A percentile compares a stretch with the other conserved stretches of the same genome.
Conservation (phyloP, 2,797 vertebrate genomes). For the Limosa lapponica region DNA sequence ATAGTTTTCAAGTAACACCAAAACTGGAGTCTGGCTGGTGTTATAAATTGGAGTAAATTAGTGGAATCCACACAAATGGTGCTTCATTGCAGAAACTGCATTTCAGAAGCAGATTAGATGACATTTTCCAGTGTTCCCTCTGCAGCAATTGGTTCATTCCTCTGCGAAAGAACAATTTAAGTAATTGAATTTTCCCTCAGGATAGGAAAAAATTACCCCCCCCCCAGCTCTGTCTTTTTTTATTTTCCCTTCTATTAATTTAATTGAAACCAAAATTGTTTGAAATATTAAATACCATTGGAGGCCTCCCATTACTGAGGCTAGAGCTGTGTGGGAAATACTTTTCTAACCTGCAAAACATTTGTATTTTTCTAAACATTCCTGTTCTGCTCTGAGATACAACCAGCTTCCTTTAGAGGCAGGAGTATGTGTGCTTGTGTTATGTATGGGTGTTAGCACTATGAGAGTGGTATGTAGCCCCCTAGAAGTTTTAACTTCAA, state of each 20-base stretch:
- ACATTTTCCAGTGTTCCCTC: constrained; percentile 28
- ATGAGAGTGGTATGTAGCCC: neutral
- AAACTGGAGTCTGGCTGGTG: neutral
- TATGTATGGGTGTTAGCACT: neutral
- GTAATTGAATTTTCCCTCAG: constrained; percentile 48
- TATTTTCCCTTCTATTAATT: constrained; percentile 45
- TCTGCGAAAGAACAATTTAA: constrained; percentile 44
- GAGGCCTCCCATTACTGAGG: neutral
- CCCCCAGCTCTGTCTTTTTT: neutral
- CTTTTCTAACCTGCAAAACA: neutral
- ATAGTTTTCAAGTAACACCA: neutral
- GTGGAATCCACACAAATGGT: neutral
- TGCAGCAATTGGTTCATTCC: constrained; percentile 57
- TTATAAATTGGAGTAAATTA: neutral
- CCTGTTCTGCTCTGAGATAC: neutral
- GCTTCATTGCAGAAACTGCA: neutral
- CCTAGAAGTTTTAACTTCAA: neutral
- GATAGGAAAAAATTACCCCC: constrained; percentile 42
- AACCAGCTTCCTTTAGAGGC: neutral
- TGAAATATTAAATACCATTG: constrained; percentile 40
- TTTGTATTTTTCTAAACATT: neutral
- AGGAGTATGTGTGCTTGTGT: neutral
- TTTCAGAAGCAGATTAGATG: constrained; percentile 21
- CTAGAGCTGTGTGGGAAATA: neutral
- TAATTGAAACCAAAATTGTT: constrained; percentile 51